A percentile compares a stretch with the other conserved stretches of the same genome.
These are phyloP conservation scores for Silurus meridionalis DNA, from an alignment of 2,113 vertebrate genomes.

Conservation along the genomic window DNA sequence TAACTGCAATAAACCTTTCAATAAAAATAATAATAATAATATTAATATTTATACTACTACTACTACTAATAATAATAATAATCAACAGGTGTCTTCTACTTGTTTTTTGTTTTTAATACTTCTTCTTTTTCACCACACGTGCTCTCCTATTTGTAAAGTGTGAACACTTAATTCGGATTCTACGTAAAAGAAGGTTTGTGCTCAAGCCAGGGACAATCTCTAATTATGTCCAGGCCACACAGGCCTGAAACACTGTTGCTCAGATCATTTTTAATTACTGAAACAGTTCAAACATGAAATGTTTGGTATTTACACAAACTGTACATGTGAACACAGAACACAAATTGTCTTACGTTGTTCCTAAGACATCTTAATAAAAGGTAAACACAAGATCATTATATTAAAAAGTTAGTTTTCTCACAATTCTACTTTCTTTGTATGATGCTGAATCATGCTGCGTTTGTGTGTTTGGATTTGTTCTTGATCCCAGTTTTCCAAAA, in stretches of 20 bases:
- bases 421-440: background rate
- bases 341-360: background rate
- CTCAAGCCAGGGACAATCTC: background rate
- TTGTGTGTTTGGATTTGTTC: background rate
- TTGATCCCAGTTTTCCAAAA: background rate
- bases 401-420: background rate
- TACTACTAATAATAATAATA: background rate
- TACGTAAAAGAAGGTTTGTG: background rate
- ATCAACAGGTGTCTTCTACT: background rate
- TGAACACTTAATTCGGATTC: background rate
- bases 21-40: background rate
- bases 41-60: background rate
- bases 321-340: background rate
- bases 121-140: background rate
- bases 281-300: background rate
- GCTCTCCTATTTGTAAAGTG: background rate
- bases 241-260: background rate
- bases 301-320: background rate
- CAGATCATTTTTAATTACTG: background rate
- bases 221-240: background rate
- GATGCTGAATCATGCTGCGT: background rate
- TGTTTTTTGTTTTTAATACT: background rate
- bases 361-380: too few species aligned
- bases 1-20: background rate
- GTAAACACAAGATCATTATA: too few species aligned